Base-by-base conservation (phyloP, 2,797 vertebrate species). In the Alca torda region DNA sequence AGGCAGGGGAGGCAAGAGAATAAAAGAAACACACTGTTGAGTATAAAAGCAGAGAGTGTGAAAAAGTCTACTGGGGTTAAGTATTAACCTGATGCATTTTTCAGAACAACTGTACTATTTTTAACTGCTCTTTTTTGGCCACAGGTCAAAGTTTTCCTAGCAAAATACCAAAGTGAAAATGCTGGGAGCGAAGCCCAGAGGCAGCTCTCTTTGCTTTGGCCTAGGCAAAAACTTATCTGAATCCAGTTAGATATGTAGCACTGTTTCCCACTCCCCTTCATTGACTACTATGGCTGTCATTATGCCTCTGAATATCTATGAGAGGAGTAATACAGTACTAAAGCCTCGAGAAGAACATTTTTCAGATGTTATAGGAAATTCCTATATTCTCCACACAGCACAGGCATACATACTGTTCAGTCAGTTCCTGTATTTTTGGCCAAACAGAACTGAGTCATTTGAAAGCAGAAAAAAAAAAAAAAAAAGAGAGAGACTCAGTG, bases 121-220 rank as follows among this genome's bases (percentile, higher is more conserved):
- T 98, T 98, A 98, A 97, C 96, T 94, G 81, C 74, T 94, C 92
- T 96, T 97, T 96, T 97, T 97, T 98, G 98, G 98, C 97, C 97
- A 94, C 81, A 89, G 97, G 97, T 98, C 97, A 98, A 97, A 97
- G 96, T 98, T 97, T 97, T 97, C 97, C 96, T 90, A 97, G 96
- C 96, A 97, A 97, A 97, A 98, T 96, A 96, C 97, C 96, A 85
- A 93, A 96, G 96, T 85, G 93, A 95, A 97, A 97, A 98, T 30
- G 95, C 92, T 94, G 97, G 97, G 96, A 98, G 92, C 10, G 2
- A 93, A 97, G 96, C 97, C 96, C 90, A 84, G 96, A 98, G 86
- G 65, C 95, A 95, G 89, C 68, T 94, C 80, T 94, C 82, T 96
- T 41, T 92, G 91, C 95, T 96, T 83, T 75, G 95, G 96, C 95